These are phyloP conservation scores for Condylura cristata DNA, from an alignment of 2,113 vertebrate genomes.

Conservation along the genomic window DNA sequence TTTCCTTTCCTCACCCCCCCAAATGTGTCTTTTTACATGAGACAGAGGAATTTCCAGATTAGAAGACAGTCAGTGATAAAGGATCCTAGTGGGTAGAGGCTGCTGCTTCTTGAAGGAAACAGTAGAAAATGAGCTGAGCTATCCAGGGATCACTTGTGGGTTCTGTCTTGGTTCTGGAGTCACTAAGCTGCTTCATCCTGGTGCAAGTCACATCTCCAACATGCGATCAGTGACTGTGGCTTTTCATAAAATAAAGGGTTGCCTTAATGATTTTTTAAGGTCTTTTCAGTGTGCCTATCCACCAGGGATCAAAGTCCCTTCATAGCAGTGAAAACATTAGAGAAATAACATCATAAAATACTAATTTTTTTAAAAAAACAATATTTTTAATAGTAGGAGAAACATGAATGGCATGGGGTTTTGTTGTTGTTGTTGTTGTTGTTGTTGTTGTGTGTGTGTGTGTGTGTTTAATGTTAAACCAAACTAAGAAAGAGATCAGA, in stretches of 20 bases:
- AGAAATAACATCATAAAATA: conserved; percentile 4
- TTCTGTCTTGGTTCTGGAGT: not conserved
- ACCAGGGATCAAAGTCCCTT: not conserved
- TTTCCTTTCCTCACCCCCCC: not conserved
- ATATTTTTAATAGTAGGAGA: not conserved
- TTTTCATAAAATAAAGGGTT: not conserved
- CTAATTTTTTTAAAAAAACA: not conserved
- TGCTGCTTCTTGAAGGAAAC: not conserved
- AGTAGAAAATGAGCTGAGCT: not conserved
- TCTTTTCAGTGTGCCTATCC: not conserved
- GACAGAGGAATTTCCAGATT: not conserved
- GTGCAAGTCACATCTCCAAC: not conserved
- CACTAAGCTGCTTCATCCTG: not conserved
- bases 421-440: no score
- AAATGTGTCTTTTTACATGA: not conserved
- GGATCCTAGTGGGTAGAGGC: not conserved
- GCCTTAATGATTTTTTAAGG: not conserved
- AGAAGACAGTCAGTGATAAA: not conserved
- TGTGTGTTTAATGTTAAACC: not conserved
- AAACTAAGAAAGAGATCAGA: not conserved
- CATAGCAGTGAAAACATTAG: not conserved
- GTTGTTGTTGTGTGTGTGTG: no score
- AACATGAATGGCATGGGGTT: not conserved
- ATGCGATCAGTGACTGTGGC: not conserved
- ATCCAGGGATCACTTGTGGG: not conserved